Evolutionary conservation across 2,797 vertebrate species (phyloP).

Genomic region (Ataeniobius toweri): DNA sequence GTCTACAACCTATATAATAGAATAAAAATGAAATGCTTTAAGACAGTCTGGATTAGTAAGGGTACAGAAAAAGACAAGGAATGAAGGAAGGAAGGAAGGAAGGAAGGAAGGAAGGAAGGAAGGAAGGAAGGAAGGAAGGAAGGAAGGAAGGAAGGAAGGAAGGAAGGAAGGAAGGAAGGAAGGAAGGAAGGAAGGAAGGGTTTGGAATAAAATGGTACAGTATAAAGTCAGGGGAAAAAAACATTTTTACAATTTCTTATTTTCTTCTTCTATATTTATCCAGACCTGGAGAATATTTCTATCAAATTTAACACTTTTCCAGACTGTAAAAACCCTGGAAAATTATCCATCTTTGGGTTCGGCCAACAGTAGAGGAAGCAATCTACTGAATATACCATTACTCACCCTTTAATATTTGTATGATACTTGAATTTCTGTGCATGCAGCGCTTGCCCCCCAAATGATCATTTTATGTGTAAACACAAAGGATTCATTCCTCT

Average conservation of each 20-base stretch:
- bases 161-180: too few relatives aligned
- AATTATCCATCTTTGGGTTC: background rate
- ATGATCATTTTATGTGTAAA: background rate
- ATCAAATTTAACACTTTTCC: background rate
- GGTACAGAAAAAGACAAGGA: too few relatives aligned
- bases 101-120: too few relatives aligned
- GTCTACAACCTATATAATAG: too few relatives aligned
- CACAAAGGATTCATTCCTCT: conserved; percentile 59
- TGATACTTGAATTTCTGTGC: background rate
- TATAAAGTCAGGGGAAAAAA: too few relatives aligned
- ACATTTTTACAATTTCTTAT: background rate
- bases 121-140: too few relatives aligned
- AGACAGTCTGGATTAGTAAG: too few relatives aligned
- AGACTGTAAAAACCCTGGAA: background rate
- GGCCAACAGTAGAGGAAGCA: background rate
- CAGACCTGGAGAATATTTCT: background rate
- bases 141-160: too few relatives aligned
- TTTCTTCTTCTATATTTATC: background rate
- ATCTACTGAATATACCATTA: background rate
- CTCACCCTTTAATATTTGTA: background rate
- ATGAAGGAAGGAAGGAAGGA: too few relatives aligned
- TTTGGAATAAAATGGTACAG: background rate
- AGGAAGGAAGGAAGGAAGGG: too few relatives aligned
- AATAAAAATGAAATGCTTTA: too few relatives aligned
- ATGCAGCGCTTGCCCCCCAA: background rate